Evolutionary conservation across 1,140 invertebrate species (phyloP).

Genomic region (Heliothis virescens): DNA sequence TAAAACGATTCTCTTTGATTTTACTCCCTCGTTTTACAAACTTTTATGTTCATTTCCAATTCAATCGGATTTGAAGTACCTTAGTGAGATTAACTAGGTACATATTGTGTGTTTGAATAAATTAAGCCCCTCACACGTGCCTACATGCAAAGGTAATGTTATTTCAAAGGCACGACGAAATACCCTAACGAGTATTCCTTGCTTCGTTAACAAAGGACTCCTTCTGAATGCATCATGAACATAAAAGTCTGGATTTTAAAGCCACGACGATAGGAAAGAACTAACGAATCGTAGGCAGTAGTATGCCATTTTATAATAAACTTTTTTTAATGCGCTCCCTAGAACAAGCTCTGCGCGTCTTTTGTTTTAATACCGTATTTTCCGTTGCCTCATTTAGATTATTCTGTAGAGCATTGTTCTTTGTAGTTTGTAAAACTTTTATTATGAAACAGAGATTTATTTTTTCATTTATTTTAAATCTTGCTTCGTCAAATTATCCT

Average conservation of each 20-base stretch:
- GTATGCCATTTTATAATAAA: conserved; percentile 61
- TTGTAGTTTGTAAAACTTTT: conserved; percentile 43
- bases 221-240: conserved; percentile 75
- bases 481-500: conserved; percentile 1
- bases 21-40: conserved; percentile 1
- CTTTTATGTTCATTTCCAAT: conserved; percentile 47
- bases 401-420: conserved; percentile 50
- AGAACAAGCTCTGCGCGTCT: conserved; percentile 51
- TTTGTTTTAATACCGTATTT: conserved; percentile 61
- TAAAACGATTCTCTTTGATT: neutral
- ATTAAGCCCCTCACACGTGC: conserved; percentile 65
- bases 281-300: conserved; percentile 58
- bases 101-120: conserved; percentile 58
- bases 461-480: neutral
- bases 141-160: conserved; percentile 73
- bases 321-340: conserved; percentile 59
- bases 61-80: conserved; percentile 62
- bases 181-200: conserved; percentile 82
- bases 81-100: conserved; percentile 53
- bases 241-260: conserved; percentile 77
- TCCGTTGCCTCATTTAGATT: conserved; percentile 58
- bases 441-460: conserved; percentile 14
- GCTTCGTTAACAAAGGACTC: conserved; percentile 74
- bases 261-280: conserved; percentile 64
- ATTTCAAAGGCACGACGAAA: conserved; percentile 76